Evolutionary conservation across 2,113 vertebrate species (phyloP).

Genomic region (Saccopteryx leptura): DNA sequence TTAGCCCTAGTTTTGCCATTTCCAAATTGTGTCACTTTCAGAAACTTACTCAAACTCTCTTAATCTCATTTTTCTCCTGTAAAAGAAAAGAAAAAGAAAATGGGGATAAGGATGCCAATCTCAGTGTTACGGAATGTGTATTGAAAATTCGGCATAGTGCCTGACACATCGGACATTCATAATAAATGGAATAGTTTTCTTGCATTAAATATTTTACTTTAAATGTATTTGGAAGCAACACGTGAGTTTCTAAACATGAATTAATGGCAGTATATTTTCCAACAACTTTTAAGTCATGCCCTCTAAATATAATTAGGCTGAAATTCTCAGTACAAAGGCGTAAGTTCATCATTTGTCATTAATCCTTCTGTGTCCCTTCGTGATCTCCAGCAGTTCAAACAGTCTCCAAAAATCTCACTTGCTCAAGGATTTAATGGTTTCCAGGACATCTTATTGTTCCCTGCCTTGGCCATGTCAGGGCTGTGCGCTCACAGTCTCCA

Average conservation of each 20-base stretch:
- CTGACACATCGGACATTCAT: neutral
- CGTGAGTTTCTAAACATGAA: conserved; percentile 56
- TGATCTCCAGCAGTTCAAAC: conserved; percentile 50
- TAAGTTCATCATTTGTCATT: conserved; percentile 62
- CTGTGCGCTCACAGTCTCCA: neutral
- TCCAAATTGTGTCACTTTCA: conserved; percentile 8
- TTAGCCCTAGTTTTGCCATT: neutral
- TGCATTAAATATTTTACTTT: conserved; percentile 55
- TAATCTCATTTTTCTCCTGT: neutral
- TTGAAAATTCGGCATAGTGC: neutral
- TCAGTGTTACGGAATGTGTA: neutral
- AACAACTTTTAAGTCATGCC: conserved; percentile 66
- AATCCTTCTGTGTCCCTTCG: conserved; percentile 41
- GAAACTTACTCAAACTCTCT: neutral
- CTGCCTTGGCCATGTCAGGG: neutral
- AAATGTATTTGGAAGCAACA: conserved; percentile 49
- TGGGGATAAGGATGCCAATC: too few relatives aligned
- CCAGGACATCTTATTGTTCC: conserved; percentile 24
- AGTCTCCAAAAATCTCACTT: neutral
- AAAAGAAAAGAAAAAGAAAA: conserved; percentile 4
- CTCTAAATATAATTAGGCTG: conserved; percentile 66
- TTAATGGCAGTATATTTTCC: conserved; percentile 64
- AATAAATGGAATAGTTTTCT: neutral
- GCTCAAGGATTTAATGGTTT: neutral
- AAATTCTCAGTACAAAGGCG: conserved; percentile 25